Evolutionary conservation across 23 tunicate species (phyloP).

Genomic region (Phallusia fumigata): DNA sequence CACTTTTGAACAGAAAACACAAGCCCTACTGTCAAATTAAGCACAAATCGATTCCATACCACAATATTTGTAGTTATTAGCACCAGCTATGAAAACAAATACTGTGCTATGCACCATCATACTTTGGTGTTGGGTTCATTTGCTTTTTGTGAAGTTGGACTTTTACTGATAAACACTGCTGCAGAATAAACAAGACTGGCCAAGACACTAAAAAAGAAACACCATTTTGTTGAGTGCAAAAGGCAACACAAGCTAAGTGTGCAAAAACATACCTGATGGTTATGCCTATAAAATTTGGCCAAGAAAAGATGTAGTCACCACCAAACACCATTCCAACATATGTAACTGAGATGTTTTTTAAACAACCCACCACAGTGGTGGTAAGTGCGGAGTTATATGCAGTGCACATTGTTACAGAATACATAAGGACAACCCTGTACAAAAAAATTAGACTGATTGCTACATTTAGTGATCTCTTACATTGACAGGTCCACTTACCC

Average conservation of each 20-base stretch:
- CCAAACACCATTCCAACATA: conserved; percentile 98
- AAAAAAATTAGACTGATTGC: neutral
- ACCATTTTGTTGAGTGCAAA: no score
- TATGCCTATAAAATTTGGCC: conserved; percentile 91
- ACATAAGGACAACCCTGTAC: conserved; percentile 88
- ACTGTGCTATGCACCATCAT: no score
- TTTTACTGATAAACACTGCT: neutral
- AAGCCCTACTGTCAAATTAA: no score
- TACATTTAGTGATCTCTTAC: no score
- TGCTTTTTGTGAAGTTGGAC: neutral
- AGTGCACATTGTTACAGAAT: conserved; percentile 83
- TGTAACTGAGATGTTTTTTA: conserved; percentile 89
- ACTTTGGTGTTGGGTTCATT: no score
- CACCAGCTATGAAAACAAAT: no score
- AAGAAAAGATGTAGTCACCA: conserved; percentile 94
- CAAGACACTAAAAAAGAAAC: neutral
- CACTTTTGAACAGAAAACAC: no score
- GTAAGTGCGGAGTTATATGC: conserved; percentile 89
- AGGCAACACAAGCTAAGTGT: no score
- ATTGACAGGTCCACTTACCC: no score
- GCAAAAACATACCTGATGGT: conserved; percentile 78
- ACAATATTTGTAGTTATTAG: no score
- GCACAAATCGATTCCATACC: neutral
- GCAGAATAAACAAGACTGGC: neutral
- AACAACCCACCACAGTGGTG: conserved; percentile 98